Percentiles rank a stretch among this genome's conserved stretches.
Evolutionary conservation across 2,888 invertebrate species (phyloP).

Genomic region (Erynnis tages): DNA sequence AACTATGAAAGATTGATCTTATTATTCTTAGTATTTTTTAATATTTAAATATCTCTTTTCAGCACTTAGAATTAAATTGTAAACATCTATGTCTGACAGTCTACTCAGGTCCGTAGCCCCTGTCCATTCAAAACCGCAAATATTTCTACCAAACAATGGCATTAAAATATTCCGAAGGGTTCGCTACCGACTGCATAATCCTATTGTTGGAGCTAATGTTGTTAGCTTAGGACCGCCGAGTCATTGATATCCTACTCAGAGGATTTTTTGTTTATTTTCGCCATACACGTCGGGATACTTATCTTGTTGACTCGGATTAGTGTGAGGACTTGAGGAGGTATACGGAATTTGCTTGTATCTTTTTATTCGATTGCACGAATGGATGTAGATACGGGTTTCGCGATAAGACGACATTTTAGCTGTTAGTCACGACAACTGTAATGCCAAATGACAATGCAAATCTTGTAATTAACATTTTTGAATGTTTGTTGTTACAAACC

Average conservation of each 20-base stretch:
- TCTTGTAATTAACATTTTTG: too few relatives aligned
- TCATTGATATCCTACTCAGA: constrained; percentile 21
- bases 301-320: constrained; percentile 25
- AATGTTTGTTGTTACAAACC: too few relatives aligned
- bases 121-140: constrained; percentile 20
- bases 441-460: background rate
- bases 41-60: too few relatives aligned
- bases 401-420: background rate
- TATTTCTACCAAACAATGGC: constrained; percentile 20
- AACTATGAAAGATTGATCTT: too few relatives aligned
- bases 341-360: background rate
- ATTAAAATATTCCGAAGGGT: constrained; percentile 15
- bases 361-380: background rate
- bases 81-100: too few relatives aligned
- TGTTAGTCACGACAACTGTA: too few relatives aligned
- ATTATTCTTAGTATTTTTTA: too few relatives aligned
- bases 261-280: constrained; percentile 15
- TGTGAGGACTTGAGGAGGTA: background rate
- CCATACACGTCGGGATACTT: constrained; percentile 6
- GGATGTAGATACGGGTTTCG: too few relatives aligned
- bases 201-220: constrained; percentile 26
- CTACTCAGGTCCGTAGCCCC: background rate
- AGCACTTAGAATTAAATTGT: too few relatives aligned
- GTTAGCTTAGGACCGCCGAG: constrained; percentile 28
- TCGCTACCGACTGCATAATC: constrained; percentile 28